Evolutionary conservation across 1,140 invertebrate species (phyloP).

Genomic region (Zaprionus camerounensis): DNA sequence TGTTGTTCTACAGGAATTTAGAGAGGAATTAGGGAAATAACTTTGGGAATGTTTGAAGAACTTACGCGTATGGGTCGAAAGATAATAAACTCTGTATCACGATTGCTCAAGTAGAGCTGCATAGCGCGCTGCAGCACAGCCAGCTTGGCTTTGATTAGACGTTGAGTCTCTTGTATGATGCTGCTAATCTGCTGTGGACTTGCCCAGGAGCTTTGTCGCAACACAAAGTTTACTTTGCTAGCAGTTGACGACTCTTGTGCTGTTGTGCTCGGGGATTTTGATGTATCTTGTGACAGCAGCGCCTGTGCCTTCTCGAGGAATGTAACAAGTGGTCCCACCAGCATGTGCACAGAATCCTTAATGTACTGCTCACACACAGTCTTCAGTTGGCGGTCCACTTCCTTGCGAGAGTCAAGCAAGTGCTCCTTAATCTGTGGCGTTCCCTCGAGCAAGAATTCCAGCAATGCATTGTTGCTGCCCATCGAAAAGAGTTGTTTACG

Average conservation of each 20-base stretch:
- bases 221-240: constrained; percentile 62
- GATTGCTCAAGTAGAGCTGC: constrained; percentile 97
- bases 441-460: constrained; percentile 96
- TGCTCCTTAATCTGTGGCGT: constrained; percentile 96
- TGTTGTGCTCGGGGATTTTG: constrained; percentile 1
- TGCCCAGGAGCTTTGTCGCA: constrained; percentile 85
- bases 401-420: constrained; percentile 96
- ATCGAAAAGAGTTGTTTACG: constrained; percentile 94
- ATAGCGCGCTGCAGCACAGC: constrained; percentile 93
- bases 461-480: constrained; percentile 94
- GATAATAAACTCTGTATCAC: constrained; percentile 97
- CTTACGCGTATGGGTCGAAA: constrained; percentile 95
- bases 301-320: constrained; percentile 90
- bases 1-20: constrained; percentile 89
- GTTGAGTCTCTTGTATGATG: constrained; percentile 88
- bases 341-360: constrained; percentile 89
- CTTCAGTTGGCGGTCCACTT: constrained; percentile 97
- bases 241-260: constrained; percentile 23
- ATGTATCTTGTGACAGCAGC: constrained; percentile 46
- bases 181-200: constrained; percentile 86
- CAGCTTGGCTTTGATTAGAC: constrained; percentile 91
- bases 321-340: constrained; percentile 90
- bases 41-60: constrained; percentile 8
- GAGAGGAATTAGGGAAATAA: not conserved
- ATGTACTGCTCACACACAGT: constrained; percentile 96